Conservation (phyloP, 2,888 invertebrate species). For the Ophion ellenae region DNA sequence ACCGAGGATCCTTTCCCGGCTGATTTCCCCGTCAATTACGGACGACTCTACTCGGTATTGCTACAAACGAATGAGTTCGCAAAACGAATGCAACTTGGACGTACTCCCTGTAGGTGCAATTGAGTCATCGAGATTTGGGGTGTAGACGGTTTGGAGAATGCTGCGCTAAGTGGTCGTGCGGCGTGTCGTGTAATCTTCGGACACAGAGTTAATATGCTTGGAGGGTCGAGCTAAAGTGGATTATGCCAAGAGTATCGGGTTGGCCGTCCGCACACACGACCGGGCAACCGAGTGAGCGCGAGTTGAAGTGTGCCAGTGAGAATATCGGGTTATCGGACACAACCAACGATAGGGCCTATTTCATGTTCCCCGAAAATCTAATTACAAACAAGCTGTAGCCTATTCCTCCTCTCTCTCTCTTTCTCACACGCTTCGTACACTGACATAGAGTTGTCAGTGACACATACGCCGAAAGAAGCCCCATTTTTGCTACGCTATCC, state of each 20-base stretch:
- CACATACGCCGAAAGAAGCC: background rate
- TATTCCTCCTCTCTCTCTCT: conserved; percentile 5
- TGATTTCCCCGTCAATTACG: too few species aligned
- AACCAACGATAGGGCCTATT: conserved; percentile 66
- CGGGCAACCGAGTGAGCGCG: conserved; percentile 47
- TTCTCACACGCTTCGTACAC: background rate
- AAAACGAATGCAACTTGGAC: background rate
- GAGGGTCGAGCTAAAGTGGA: conserved; percentile 70
- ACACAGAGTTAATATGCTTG: conserved; percentile 69
- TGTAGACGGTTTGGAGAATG: conserved; percentile 46
- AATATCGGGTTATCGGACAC: conserved; percentile 69
- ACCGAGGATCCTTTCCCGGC: too few species aligned
- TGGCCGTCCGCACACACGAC: conserved; percentile 48
- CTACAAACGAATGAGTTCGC: too few species aligned
- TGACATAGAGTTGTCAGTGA: background rate
- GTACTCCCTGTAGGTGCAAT: background rate
- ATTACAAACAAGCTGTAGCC: conserved; percentile 63
- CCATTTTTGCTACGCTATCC: background rate
- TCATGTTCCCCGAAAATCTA: conserved; percentile 64
- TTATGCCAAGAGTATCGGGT: conserved; percentile 67
- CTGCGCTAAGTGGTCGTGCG: conserved; percentile 67
- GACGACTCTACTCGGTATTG: too few species aligned
- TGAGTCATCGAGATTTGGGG: conserved; percentile 16
- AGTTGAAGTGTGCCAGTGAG: conserved; percentile 43
- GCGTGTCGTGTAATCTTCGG: conserved; percentile 70